Percentiles rank a stretch among this genome's conserved stretches.
Conservation (phyloP, 2,888 invertebrate species). For the Cryptophagus acutangulus region DNA sequence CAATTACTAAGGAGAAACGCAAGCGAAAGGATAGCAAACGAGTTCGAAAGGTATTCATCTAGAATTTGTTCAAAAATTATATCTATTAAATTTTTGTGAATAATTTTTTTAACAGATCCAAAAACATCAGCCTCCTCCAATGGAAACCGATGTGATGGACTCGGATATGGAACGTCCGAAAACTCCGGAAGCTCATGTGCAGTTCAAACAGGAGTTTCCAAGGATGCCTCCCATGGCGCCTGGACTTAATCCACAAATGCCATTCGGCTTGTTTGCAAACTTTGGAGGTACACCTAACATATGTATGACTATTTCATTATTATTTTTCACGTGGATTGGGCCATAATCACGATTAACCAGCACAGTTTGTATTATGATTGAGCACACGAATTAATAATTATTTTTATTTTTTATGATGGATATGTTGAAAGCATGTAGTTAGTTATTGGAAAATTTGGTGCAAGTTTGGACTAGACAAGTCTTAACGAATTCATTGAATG, state of each 20-base stretch:
- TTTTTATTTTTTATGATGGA: too few relatives aligned
- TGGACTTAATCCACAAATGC: conserved; percentile 32
- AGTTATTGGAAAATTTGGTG: too few relatives aligned
- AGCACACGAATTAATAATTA: conserved; percentile 6
- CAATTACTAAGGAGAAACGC: conserved; percentile 57
- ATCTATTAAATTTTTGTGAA: too few relatives aligned
- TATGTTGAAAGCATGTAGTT: too few relatives aligned
- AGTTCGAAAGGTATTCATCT: conserved; percentile 34
- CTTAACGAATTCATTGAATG: too few relatives aligned
- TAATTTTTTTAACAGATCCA: conserved; percentile 17
- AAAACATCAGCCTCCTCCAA: conserved; percentile 31
- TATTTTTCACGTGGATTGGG: too few relatives aligned
- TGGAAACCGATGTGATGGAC: conserved; percentile 31
- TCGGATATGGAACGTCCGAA: conserved; percentile 43
- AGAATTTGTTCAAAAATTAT: too few relatives aligned
- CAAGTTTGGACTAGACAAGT: too few relatives aligned
- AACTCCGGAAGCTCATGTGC: conserved; percentile 41
- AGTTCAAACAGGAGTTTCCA: conserved; percentile 21
- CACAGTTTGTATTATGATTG: too few relatives aligned
- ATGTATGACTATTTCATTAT: conserved; percentile 3
- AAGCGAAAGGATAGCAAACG: conserved; percentile 51
- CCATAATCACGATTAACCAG: too few relatives aligned
- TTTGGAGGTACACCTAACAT: conserved; percentile 43
- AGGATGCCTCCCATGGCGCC: conserved; percentile 21
- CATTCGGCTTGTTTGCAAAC: conserved; percentile 54